A percentile compares a stretch with the other conserved stretches of the same genome.
Conservation (phyloP, 2,113 vertebrate genomes). For the Pavo muticus region DNA sequence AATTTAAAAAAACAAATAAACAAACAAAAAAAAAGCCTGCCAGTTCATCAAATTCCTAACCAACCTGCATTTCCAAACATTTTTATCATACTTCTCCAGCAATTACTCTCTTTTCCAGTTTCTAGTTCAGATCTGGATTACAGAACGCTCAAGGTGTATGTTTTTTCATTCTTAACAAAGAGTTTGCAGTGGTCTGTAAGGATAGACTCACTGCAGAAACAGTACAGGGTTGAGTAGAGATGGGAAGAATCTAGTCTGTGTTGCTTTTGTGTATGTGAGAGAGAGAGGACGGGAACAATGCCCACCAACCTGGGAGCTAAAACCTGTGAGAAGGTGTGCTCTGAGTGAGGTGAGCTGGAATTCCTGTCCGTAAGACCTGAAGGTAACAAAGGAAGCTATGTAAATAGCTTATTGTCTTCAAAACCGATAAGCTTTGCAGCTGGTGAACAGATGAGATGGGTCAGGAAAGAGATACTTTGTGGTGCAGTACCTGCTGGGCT, state of each 20-base stretch:
- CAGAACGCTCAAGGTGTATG: rapidly evolving
- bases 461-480: background rate
- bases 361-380: background rate
- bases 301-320: background rate
- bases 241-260: background rate
- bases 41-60: background rate
- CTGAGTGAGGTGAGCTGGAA: background rate
- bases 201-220: background rate
- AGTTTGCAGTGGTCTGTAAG: background rate
- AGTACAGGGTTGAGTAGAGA: background rate
- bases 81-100: background rate
- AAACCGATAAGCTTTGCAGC: background rate
- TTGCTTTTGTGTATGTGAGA: background rate
- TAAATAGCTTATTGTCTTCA: background rate
- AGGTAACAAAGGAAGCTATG: background rate
- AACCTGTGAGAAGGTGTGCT: background rate
- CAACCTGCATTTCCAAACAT: background rate
- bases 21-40: background rate
- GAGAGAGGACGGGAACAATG: background rate
- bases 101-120: background rate
- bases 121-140: background rate
- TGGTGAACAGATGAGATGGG: background rate
- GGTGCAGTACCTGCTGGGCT: background rate
- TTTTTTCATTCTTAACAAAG: background rate
- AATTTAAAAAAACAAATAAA: background rate